Conservation (phyloP, 2,888 invertebrate genomes). For the Phasia obesa region DNA sequence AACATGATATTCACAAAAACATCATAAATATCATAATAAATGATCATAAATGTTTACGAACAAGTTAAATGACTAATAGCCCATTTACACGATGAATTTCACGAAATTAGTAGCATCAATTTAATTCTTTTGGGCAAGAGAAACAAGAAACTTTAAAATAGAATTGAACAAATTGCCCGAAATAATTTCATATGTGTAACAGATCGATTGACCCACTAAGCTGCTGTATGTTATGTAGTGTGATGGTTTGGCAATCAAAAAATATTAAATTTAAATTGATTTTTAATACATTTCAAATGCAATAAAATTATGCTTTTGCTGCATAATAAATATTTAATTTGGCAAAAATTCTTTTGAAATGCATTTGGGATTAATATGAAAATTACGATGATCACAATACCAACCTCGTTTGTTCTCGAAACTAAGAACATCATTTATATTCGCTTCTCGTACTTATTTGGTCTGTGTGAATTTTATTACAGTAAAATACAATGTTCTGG, state of each 20-base stretch:
- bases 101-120: no score
- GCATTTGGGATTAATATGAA: background rate
- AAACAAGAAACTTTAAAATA: no score
- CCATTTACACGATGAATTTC: no score
- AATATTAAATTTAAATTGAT: constrained; percentile 12
- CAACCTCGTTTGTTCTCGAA: background rate
- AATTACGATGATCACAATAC: constrained; percentile 10
- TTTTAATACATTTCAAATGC: background rate
- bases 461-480: constrained; percentile 23
- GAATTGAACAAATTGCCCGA: no score
- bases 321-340: background rate
- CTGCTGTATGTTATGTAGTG: constrained; percentile 27
- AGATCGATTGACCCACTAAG: constrained; percentile 17
- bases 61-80: no score
- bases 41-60: constrained; percentile 10
- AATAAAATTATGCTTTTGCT: background rate
- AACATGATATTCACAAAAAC: constrained; percentile 6
- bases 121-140: no score
- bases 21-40: constrained; percentile 41
- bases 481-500: background rate
- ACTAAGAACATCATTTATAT: constrained; percentile 25
- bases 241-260: constrained; percentile 29
- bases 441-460: background rate
- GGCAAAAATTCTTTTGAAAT: background rate
- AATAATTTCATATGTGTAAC: no score